A percentile compares a stretch with the other conserved stretches of the same genome.
Conservation (phyloP, 2,888 invertebrate genomes). For the Tachina lurida region DNA sequence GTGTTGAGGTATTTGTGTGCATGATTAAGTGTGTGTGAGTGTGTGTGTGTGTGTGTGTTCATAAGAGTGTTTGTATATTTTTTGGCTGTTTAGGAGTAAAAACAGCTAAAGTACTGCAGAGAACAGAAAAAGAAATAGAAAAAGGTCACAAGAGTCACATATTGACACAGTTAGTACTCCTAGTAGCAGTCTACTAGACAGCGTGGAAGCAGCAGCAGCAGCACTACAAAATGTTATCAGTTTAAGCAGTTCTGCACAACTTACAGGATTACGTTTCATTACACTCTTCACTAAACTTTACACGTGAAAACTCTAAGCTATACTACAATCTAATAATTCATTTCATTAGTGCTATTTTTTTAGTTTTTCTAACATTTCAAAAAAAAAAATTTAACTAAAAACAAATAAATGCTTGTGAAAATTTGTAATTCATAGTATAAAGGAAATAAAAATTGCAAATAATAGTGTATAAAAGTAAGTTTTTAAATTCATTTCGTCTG, state of each 20-base stretch:
- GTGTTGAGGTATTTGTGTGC: neutral
- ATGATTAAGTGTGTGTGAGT: neutral
- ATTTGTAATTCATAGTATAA: slow-evolving; percentile 14
- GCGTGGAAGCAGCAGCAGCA: slow-evolving; percentile 68
- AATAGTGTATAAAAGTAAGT: slow-evolving; percentile 57
- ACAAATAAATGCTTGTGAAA: slow-evolving; percentile 13
- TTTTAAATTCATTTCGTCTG: slow-evolving; percentile 11
- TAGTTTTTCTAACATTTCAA: slow-evolving; percentile 2
- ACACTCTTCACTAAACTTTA: slow-evolving; percentile 3
- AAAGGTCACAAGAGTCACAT: slow-evolving; percentile 71
- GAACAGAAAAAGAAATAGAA: slow-evolving; percentile 44
- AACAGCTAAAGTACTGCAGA: slow-evolving; percentile 1
- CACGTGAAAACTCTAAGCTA: neutral
- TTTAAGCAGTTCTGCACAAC: slow-evolving; percentile 63
- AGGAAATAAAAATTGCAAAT: neutral
- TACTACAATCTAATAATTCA: neutral
- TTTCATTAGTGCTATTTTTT: neutral
- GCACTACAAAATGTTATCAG: slow-evolving; percentile 65
- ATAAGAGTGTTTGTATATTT: neutral
- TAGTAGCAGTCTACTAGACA: slow-evolving; percentile 65
- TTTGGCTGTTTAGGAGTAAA: slow-evolving; percentile 19
- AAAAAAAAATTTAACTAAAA: slow-evolving; percentile 14
- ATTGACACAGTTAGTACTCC: slow-evolving; percentile 65
- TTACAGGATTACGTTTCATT: slow-evolving; percentile 61
- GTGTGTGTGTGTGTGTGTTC: neutral